Conservation (phyloP, 2,113 vertebrate species). For the Bolborhynchus lineola region DNA sequence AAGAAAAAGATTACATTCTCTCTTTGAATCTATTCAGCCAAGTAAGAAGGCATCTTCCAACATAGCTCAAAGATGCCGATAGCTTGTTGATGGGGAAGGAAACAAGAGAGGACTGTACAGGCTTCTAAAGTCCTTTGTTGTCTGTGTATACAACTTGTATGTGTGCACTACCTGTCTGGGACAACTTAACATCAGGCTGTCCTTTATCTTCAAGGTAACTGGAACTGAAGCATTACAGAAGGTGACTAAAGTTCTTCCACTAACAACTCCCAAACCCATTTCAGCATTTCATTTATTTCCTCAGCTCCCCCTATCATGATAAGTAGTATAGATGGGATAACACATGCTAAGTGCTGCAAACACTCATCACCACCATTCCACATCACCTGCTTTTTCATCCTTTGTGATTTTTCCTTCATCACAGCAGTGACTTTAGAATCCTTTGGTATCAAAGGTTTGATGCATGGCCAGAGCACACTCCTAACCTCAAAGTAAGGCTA, state of each 20-base stretch:
- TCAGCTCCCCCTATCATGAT: neutral
- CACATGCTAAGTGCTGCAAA: neutral
- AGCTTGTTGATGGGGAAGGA: neutral
- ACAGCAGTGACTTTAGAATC: neutral
- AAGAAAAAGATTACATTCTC: neutral
- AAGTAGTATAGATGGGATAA: neutral
- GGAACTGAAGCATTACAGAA: neutral
- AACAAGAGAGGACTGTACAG: neutral
- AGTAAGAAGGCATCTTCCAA: neutral
- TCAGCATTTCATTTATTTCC: neutral
- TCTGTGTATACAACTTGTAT: rapidly evolving
- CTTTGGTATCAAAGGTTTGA: neutral
- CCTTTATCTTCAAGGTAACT: neutral
- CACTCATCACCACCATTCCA: neutral
- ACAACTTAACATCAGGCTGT: neutral
- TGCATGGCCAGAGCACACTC: neutral
- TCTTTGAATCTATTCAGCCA: neutral
- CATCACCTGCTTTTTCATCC: neutral
- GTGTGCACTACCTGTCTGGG: neutral
- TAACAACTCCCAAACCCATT: neutral
- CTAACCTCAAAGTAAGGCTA: neutral
- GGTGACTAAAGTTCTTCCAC: neutral
- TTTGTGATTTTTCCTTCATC: neutral
- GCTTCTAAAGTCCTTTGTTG: neutral
- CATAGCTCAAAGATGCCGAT: neutral